phyloP scores from a whole-genome alignment of 2,888 invertebrate species.

The Myathropa florea region DNA sequence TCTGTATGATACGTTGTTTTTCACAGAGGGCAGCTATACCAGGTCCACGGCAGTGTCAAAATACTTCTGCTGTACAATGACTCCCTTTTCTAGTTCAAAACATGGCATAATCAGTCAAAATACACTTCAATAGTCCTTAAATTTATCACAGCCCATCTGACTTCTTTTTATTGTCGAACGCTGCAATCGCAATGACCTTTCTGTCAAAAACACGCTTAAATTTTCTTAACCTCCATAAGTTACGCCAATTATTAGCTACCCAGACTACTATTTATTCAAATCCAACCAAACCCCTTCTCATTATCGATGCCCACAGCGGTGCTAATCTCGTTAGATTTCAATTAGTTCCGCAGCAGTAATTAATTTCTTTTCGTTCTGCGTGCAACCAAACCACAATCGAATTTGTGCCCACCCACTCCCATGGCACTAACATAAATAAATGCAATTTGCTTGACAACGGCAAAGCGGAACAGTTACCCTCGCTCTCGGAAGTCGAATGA shows the following conservation, averaged over 20 bases:
- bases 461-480: not conserved
- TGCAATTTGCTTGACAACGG: slow-evolving; percentile 4
- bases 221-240: no score
- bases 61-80: no score
- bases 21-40: no score
- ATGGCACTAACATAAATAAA: slow-evolving; percentile 7
- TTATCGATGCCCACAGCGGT: not conserved
- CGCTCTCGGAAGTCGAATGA: not conserved
- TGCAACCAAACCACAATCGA: slow-evolving; percentile 19
- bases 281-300: not conserved
- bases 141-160: no score
- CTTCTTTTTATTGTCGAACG: no score
- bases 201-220: no score
- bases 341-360: slow-evolving; percentile 24
- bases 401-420: not conserved
- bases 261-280: not conserved
- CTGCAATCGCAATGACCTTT: no score
- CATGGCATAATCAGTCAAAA: no score
- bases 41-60: no score
- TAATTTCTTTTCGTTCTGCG: slow-evolving; percentile 23
- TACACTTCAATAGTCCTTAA: no score
- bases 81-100: no score
- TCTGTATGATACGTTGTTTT: no score
- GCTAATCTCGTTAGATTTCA: not conserved
- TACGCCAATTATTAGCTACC: not conserved